These are phyloP conservation scores for Laodelphax striatellus DNA, from an alignment of 1,140 invertebrate species.

Conservation along the genomic window DNA sequence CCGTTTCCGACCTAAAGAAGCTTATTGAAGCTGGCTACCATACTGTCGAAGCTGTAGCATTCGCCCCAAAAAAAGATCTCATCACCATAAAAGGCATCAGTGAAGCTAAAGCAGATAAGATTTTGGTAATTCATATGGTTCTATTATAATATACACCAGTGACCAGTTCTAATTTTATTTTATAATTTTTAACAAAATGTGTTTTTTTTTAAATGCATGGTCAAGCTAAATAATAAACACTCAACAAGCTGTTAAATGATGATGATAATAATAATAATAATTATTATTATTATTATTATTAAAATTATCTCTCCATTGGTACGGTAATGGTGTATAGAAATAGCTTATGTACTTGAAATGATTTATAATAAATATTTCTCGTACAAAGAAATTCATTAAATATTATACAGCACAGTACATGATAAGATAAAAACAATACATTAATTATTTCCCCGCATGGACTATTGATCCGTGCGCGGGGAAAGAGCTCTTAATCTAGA, in stretches of 20 bases:
- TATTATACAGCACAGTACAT: no score
- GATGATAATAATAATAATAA: no score
- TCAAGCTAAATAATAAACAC: not conserved
- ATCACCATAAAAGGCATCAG: slow-evolving; percentile 91
- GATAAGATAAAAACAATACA: no score
- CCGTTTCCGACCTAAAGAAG: slow-evolving; percentile 83
- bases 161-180: not conserved
- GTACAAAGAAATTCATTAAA: no score
- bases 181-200: not conserved
- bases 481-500: no score
- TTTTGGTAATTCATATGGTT: slow-evolving; percentile 44
- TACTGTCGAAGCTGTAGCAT: slow-evolving; percentile 93
- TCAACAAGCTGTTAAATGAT: not conserved
- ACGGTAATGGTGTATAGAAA: no score
- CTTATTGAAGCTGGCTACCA: slow-evolving; percentile 85
- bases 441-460: no score
- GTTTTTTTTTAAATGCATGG: not conserved
- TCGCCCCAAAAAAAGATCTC: slow-evolving; percentile 84
- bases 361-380: no score
- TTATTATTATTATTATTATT: no score
- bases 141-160: not conserved
- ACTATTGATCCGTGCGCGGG: no score
- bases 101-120: slow-evolving; percentile 95
- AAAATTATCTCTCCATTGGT: no score
- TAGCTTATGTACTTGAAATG: no score